Evolutionary conservation across 1,140 invertebrate genomes (phyloP), one percentile per base, ranked within the genome.

Genomic region (Cydia splendana): DNA sequence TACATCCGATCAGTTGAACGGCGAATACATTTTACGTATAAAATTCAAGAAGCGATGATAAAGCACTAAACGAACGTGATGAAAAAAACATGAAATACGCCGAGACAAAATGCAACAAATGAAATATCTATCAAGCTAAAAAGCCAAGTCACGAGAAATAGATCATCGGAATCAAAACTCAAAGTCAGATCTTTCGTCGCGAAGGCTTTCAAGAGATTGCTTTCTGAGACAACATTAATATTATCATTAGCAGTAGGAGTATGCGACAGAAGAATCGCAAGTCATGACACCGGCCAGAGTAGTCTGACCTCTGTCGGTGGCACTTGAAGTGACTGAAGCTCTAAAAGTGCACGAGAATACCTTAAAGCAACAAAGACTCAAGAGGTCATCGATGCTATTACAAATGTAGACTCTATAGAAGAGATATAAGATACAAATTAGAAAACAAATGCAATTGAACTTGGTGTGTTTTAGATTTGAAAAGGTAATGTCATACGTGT

Each of bases 191-290:
- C 80, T 80, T 81, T 83, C 82, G 81, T 87, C 81, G 81, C 38
- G 45, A 67, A 81, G 77, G 76, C 74, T 80, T 85, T 80, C 78
- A 78, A 79, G 48, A 85, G 86, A 91, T 89, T 85, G 85, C 83
- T 90, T 86, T 89, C 80, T 80, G 78, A 90, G 85, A 88, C 86
- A 88, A 88, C 84, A 91, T 90, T 87, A 91, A 91, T 91, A 90
- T 91, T 91, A 89, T 91, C 89, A 91, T 93, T 93, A 90, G 82
- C 83, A 84, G 85, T 87, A 90, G 91, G 90, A 91, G 85, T 82
- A 88, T 86, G 86, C 87, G 88, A 91, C 90, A 91, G 78, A 84
- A 79, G 83, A 88, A 86, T 77, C 71, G 84, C 91, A 65, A 90
- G 90, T 93, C 91, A 93, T 85, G 74, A 76, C 78, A 75, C 65